A percentile compares a stretch with the other conserved stretches of the same genome.
Evolutionary conservation across 1,140 invertebrate species (phyloP).

Genomic region (Drosophila orosa): DNA sequence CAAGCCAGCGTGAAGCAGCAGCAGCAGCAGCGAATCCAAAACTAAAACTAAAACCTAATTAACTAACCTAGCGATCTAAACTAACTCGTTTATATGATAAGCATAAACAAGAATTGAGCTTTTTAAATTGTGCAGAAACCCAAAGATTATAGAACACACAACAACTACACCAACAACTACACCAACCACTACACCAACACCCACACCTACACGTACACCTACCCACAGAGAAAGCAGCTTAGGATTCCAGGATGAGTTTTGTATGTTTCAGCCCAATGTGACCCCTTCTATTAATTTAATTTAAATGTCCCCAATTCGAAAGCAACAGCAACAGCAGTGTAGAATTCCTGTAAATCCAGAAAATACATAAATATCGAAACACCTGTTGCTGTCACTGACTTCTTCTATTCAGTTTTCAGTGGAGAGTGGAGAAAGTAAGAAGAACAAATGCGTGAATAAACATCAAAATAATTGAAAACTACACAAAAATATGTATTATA

Average conservation of each 20-base stretch:
- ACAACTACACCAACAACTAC: constrained; percentile 10
- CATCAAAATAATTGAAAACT: constrained; percentile 58
- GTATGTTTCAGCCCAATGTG: constrained; percentile 19
- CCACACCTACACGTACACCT: neutral
- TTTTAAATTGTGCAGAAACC: constrained; percentile 73
- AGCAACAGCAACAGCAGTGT: constrained; percentile 14
- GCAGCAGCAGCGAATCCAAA: constrained; percentile 46
- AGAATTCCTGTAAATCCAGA: neutral
- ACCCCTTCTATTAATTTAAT: constrained; percentile 8
- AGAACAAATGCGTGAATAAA: constrained; percentile 58
- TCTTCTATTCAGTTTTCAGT: constrained; percentile 46
- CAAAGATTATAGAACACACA: constrained; percentile 29
- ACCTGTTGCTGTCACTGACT: constrained; percentile 16
- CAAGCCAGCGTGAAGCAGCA: constrained; percentile 44
- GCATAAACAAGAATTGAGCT: constrained; percentile 67
- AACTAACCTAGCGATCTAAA: constrained; percentile 64
- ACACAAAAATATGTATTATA: neutral
- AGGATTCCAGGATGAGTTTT: constrained; percentile 45
- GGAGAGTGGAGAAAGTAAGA: constrained; percentile 58
- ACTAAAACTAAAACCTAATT: constrained; percentile 48
- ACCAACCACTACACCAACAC: constrained; percentile 26
- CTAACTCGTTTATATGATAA: constrained; percentile 73
- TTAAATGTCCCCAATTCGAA: neutral
- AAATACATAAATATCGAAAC: neutral
- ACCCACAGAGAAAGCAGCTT: constrained; percentile 24